Evolutionary conservation across 1,140 invertebrate genomes (phyloP), one percentile per base, ranked within the genome.

Genomic region (Drosophila tristis): DNA sequence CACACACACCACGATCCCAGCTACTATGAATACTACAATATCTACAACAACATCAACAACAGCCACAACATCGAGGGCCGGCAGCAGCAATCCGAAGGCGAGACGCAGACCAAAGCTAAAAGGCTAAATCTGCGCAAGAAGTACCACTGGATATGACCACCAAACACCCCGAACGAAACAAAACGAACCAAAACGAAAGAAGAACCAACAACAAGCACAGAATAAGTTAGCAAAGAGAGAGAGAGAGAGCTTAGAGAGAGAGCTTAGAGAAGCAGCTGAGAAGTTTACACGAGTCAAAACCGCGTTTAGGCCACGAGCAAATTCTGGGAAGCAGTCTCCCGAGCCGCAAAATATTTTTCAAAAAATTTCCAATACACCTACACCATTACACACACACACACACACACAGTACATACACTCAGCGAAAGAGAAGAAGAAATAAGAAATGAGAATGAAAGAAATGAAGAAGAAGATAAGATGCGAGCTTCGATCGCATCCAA

Each of bases 41-140:
- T 35, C 73, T 59, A 51, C 70, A 64, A n/a, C 70, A 64, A n/a
- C 70, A 58, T 60, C 39, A 56, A 58, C 39, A 53, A 62, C 47
- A 71, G 60, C 54, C 43, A 44, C 56, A 60, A 53, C 42, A 47
- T n/a, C 63, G 35, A 48, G 62, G 55, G 31, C 64, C 39, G 51
- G 66, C 68, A 70, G 67, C 65, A 68, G 70, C 64, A 54, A 66
- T 58, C 29, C 70, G 63, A 84, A 80, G 59, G 70, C 64, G 72
- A 68, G 74, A 56, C 84, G 84, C 74, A 87, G 66, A 71, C 75
- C 59, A 70, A 87, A 87, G 78, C 78, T 65, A 87, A 82, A 84
- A 89, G 81, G 75, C 58, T 87, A 90, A 82, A 86, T 79, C 67
- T 82, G 80, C 79, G 80, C 68, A 86, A 74, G 80, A 76, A 91